Evolutionary conservation across 2,888 invertebrate species (phyloP), one percentile per base, ranked within the genome.

Genomic region (Pristionchus arcanus): DNA sequence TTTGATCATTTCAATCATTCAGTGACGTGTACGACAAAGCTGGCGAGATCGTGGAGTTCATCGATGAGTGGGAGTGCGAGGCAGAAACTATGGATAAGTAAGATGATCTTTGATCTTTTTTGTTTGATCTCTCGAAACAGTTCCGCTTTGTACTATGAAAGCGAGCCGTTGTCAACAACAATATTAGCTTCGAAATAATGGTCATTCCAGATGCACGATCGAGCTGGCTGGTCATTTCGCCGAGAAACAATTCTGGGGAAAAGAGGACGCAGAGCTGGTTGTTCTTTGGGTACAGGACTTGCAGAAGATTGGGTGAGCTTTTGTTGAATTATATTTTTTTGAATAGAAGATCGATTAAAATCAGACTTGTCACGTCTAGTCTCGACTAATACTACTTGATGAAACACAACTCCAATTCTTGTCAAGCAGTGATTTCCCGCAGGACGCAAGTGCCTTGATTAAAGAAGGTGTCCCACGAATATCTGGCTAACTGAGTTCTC

Each of bases 21-120:
- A 91, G 91, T 28, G 90, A 90, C 28, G 92, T 92, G n/a, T 92
- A 92, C 90, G 87, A 87, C 34, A 90, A 91, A 66, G 83, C 92
- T 3, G 92, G 91, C 3, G 87, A 90, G 55, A 90, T 92, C 42
- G 83, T 92, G 25, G 19, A 86, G 37, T 91, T 90, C 49, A 59
- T 92, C 71, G 88, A 90, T 53, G 68, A 84, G 3, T 92, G 92
- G 92, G 90, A 87, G 4, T 92, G 92, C 84, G 0, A 21, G 7
- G 28, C n/a, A 2, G 28, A n/a, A 3, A 68, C 81, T 15, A 71
- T 90, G 31, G 71, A 71, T 7, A 86, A 87, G 53, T 92, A 2
- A 21, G 55, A 55, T 13, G 16, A 55, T 55, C 1, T 11, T 55
- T 28, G 19, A 83, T 53, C n/a, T 28, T 83, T 15, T 1, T n/a